Evolutionary conservation across 2,888 invertebrate genomes (phyloP).

Genomic region (Ametastegia equiseti): DNA sequence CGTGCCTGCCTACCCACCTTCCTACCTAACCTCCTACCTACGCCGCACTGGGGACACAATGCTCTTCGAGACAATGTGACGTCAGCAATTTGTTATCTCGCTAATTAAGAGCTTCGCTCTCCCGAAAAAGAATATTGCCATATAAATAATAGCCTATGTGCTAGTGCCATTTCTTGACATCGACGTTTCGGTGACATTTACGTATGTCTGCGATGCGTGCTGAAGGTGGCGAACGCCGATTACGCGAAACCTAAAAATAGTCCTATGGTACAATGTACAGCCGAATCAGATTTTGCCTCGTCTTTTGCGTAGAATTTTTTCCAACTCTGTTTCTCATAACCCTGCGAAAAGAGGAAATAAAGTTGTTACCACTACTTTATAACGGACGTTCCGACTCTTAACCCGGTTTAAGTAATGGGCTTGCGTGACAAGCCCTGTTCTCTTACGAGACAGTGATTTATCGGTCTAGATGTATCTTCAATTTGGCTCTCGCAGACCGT

Average conservation of each 20-base stretch:
- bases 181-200: slow-evolving; percentile 2
- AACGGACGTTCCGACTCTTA: background rate
- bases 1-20: too few relatives aligned
- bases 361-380: background rate
- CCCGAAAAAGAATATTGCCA: background rate
- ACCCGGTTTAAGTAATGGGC: slow-evolving; percentile 24
- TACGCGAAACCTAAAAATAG: background rate
- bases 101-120: slow-evolving; percentile 31
- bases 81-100: slow-evolving; percentile 42
- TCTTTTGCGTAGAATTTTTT: background rate
- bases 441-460: slow-evolving; percentile 37
- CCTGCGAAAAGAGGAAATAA: background rate
- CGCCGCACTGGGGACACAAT: slow-evolving; percentile 3
- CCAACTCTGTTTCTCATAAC: too few relatives aligned
- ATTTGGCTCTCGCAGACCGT: background rate
- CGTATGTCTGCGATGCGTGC: background rate
- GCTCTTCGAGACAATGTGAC: slow-evolving; percentile 37
- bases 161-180: background rate
- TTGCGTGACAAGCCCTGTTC: slow-evolving; percentile 25
- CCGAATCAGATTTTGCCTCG: background rate
- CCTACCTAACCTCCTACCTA: too few relatives aligned
- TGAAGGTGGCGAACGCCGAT: background rate
- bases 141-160: background rate
- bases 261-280: too few relatives aligned
- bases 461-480: background rate